Conservation (phyloP, 2,113 vertebrate species). For the Callipepla californica region DNA sequence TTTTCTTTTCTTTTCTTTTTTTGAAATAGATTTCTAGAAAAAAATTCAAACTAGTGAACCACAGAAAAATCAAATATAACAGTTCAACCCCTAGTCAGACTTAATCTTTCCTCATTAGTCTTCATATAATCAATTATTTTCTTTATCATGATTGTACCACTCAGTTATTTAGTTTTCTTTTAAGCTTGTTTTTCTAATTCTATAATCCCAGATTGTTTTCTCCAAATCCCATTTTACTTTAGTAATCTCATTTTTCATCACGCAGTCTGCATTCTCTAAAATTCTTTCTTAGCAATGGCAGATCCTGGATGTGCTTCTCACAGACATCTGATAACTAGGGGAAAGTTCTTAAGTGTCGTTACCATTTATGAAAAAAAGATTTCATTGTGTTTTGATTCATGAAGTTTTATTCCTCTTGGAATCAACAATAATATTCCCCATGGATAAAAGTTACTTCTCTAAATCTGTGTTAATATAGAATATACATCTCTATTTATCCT, state of each 20-base stretch:
- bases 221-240: neutral
- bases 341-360: neutral
- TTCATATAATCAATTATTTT: neutral
- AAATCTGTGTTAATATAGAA: neutral
- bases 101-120: neutral
- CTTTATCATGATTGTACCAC: neutral
- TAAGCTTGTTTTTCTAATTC: neutral
- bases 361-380: neutral
- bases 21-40: neutral
- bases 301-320: neutral
- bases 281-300: neutral
- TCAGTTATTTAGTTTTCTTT: neutral
- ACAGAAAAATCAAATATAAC: neutral
- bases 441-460: neutral
- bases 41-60: neutral
- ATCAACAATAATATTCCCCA: neutral
- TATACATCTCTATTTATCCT: neutral
- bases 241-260: neutral
- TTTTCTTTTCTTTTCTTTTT: neutral
- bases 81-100: neutral
- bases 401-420: neutral
- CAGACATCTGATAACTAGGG: neutral
- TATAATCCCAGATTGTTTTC: neutral
- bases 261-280: neutral
- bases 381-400: neutral